These are phyloP conservation scores for Drosophila macrospina DNA, from an alignment of 2,888 invertebrate genomes.

Conservation along the genomic window DNA sequence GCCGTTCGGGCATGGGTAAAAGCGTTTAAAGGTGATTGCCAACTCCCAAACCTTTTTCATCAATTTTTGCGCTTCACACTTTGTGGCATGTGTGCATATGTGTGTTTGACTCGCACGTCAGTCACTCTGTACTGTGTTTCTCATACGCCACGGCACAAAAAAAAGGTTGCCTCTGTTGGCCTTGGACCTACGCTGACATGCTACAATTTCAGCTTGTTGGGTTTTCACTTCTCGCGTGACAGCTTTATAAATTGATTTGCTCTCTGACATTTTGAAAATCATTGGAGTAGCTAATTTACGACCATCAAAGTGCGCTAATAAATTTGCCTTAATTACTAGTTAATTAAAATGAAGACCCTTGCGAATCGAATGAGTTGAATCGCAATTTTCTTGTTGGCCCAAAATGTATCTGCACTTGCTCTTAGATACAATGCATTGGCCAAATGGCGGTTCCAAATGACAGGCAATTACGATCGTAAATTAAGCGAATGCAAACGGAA, in stretches of 20 bases:
- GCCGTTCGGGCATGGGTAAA: conserved; percentile 31
- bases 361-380: conserved; percentile 12
- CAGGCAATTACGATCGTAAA: conserved; percentile 31
- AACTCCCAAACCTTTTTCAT: conserved; percentile 31
- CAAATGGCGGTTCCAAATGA: background rate
- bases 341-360: conserved; percentile 67
- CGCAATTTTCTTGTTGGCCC: conserved; percentile 17
- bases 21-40: conserved; percentile 56
- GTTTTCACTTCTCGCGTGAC: conserved; percentile 19
- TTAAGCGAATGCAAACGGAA: conserved; percentile 13
- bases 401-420: conserved; percentile 1
- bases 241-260: conserved; percentile 68
- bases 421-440: background rate
- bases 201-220: conserved; percentile 25
- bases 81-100: background rate
- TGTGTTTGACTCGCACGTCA: conserved; percentile 35
- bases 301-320: conserved; percentile 73
- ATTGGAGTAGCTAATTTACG: conserved; percentile 65
- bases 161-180: conserved; percentile 11
- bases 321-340: conserved; percentile 75
- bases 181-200: conserved; percentile 43
- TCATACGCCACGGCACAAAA: conserved; percentile 44
- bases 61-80: conserved; percentile 25
- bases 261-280: conserved; percentile 53
- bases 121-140: conserved; percentile 31